Base-by-base conservation (phyloP, 2,113 vertebrate genomes). In the Hippocampus guttulatus region DNA sequence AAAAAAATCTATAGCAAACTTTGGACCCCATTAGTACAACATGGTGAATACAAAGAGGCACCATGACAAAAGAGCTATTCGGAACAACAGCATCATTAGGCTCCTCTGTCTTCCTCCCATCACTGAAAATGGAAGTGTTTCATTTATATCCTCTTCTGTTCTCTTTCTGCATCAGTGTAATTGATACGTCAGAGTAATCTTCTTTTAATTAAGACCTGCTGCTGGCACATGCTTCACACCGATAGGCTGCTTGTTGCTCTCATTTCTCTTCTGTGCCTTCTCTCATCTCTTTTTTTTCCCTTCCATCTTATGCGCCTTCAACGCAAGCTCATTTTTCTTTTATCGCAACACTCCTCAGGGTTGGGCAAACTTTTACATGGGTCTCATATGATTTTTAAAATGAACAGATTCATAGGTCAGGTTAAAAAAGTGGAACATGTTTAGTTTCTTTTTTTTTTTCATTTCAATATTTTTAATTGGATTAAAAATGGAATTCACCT, bases 141-240 rank as follows among this genome's bases (percentile, higher is more conserved):
- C 67, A 82, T 84, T 82, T 74, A 65, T 79, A 73, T 71, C 64
- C 69, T 23, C 64, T 2, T 45, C 52, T 9, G 27, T 38, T 64
- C 60, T 58, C 27, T 70, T 71, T 71, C 51, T 68, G 71, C 75
- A 49, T 43, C 79, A 77, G 69, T 81, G 85, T 88, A 88, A 89
- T 83, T 89, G 87, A 89, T 88, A 87, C 79, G 81, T 79, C 79
- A 88, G 71, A 77, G 82, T 86, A 87, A 91, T 89, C 85, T 88
- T 84, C 82, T 87, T 89, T 89, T 89, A 89, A 90, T 89, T 89
- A 88, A 86, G 84, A 85, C 81, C 67, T 85, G 75, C 83, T 84
- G 81, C 79, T 81, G 81, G 81, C 67, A 0, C 64, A 25, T 70
- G 47, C 74, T 71, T 79, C 80, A 67, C 23, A 25, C 76, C 69